phyloP scores from a whole-genome alignment of 2,888 invertebrate genomes.

The Smittia sp. region DNA sequence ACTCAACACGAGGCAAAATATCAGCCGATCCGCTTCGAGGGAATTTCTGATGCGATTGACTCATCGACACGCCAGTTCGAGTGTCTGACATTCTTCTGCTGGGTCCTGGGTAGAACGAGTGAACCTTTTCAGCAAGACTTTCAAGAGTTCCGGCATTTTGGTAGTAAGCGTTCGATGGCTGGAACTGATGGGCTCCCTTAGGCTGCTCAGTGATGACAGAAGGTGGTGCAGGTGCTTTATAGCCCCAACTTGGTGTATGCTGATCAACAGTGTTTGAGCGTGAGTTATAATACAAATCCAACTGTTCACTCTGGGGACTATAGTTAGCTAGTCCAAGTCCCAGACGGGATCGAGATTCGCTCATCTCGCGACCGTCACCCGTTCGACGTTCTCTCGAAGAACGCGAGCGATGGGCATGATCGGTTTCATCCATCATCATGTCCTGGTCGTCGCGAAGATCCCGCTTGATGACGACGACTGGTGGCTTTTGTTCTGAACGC shows the following conservation, averaged over 20 bases:
- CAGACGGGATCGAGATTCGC: slow-evolving; percentile 70
- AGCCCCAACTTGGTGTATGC: slow-evolving; percentile 55
- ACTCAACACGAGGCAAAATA: slow-evolving; percentile 82
- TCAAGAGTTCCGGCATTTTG: slow-evolving; percentile 76
- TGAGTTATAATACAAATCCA: slow-evolving; percentile 80
- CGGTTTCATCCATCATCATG: slow-evolving; percentile 58
- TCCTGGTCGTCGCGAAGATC: slow-evolving; percentile 80
- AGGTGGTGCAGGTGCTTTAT: slow-evolving; percentile 61
- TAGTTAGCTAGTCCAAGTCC: slow-evolving; percentile 67
- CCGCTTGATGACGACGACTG: slow-evolving; percentile 86
- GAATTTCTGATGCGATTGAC: slow-evolving; percentile 56
- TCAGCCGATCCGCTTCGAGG: slow-evolving; percentile 91
- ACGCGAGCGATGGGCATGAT: slow-evolving; percentile 55
- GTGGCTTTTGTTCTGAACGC: slow-evolving; percentile 78
- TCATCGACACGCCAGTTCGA: slow-evolving; percentile 53
- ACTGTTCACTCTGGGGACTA: slow-evolving; percentile 65
- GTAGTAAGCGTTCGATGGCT: slow-evolving; percentile 70
- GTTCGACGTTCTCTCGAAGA: slow-evolving; percentile 55
- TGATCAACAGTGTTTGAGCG: slow-evolving; percentile 61
- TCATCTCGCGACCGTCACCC: slow-evolving; percentile 78
- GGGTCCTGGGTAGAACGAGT: slow-evolving; percentile 74
- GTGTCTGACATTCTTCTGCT: slow-evolving; percentile 64
- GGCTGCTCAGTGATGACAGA: slow-evolving; percentile 90
- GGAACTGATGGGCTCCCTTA: slow-evolving; percentile 78
- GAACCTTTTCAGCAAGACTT: slow-evolving; percentile 88